Conservation (phyloP, 1,140 invertebrate species). For the Hestina assimilis region DNA sequence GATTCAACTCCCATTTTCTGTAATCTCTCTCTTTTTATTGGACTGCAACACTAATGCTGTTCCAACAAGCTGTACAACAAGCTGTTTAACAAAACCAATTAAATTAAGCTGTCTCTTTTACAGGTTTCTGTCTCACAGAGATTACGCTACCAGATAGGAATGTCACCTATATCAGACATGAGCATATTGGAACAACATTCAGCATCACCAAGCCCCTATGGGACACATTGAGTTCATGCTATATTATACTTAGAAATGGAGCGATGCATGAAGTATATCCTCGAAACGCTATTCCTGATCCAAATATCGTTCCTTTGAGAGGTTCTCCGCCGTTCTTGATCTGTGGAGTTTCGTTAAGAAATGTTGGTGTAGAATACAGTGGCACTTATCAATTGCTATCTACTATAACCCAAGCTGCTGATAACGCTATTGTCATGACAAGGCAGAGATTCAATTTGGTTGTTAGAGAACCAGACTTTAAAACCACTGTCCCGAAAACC, state of each 20-base stretch:
- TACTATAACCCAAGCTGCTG: constrained; percentile 22
- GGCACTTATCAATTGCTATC: constrained; percentile 50
- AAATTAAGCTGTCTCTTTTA: constrained; percentile 14
- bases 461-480: constrained; percentile 27
- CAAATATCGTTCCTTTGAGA: constrained; percentile 27
- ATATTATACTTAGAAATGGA: constrained; percentile 41
- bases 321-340: constrained; percentile 31
- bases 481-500: too few relatives aligned
- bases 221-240: constrained; percentile 39
- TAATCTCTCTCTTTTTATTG: too few relatives aligned
- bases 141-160: constrained; percentile 31
- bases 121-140: constrained; percentile 36
- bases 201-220: constrained; percentile 34
- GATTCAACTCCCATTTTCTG: too few relatives aligned
- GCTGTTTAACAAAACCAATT: too few relatives aligned
- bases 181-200: constrained; percentile 30
- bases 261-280: constrained; percentile 41
- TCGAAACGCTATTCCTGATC: constrained; percentile 28
- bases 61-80: too few relatives aligned
- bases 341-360: constrained; percentile 39
- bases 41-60: too few relatives aligned
- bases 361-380: constrained; percentile 32
- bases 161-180: constrained; percentile 34
- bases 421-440: constrained; percentile 32
- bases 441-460: constrained; percentile 45